Conservation (phyloP, 1,140 invertebrate genomes). For the Ips typographus region DNA sequence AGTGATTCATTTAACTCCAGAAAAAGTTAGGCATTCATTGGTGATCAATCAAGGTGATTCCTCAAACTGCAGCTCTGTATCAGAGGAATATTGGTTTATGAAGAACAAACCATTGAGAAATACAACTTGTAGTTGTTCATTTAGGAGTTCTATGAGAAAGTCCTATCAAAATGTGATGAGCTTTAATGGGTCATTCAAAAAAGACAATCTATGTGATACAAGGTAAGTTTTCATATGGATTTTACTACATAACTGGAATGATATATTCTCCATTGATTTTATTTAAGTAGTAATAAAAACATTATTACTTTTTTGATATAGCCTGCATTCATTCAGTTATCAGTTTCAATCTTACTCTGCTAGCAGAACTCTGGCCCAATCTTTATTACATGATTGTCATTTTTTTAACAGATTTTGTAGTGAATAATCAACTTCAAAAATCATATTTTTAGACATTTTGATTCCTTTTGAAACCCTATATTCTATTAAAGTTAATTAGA, state of each 20-base stretch:
- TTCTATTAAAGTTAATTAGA: no score
- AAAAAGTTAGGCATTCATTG: conserved; percentile 35
- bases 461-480: background rate
- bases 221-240: conserved; percentile 11
- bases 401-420: no score
- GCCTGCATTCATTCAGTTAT: no score
- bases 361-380: no score
- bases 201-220: conserved; percentile 10
- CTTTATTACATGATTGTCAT: no score
- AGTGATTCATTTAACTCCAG: conserved; percentile 47
- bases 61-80: conserved; percentile 44
- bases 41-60: conserved; percentile 22
- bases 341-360: no score
- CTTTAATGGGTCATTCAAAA: conserved; percentile 20
- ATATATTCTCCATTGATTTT: no score
- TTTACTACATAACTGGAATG: no score
- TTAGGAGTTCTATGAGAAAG: conserved; percentile 47
- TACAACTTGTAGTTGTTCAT: conserved; percentile 49
- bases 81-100: conserved; percentile 52
- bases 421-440: no score
- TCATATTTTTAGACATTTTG: background rate
- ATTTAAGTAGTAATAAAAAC: no score
- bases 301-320: no score
- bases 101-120: conserved; percentile 46
- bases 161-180: conserved; percentile 26